Evolutionary conservation across 1,140 invertebrate species (phyloP).

Genomic region (Tetramorium parvispinum): DNA sequence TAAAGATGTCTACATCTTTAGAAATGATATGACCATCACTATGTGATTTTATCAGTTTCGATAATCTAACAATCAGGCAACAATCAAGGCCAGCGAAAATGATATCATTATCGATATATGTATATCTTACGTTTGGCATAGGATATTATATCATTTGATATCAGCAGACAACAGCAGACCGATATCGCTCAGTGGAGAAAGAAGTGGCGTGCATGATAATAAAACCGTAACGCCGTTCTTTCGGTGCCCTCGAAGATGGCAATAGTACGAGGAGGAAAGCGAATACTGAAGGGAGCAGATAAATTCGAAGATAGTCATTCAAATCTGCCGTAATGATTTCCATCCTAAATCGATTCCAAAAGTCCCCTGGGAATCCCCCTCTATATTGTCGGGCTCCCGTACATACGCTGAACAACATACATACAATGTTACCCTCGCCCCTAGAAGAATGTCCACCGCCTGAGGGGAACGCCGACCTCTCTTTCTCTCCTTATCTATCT

Average conservation of each 20-base stretch:
- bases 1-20: not conserved
- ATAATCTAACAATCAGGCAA: not conserved
- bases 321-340: constrained; percentile 86
- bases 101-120: not conserved
- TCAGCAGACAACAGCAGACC: not conserved
- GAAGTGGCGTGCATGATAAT: constrained; percentile 43
- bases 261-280: constrained; percentile 55
- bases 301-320: constrained; percentile 85
- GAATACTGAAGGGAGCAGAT: constrained; percentile 76
- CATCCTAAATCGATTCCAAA: constrained; percentile 85
- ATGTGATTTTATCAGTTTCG: constrained; percentile 1
- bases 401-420: constrained; percentile 78
- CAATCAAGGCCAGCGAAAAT: not conserved
- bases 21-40: not conserved
- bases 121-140: constrained; percentile 16
- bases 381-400: constrained; percentile 68
- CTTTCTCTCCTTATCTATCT: constrained; percentile 82
- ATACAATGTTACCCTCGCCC: constrained; percentile 77
- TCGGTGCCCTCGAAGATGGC: constrained; percentile 61
- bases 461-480: constrained; percentile 69
- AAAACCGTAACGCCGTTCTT: constrained; percentile 55
- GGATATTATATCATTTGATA: not conserved
- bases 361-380: constrained; percentile 83
- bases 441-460: constrained; percentile 73
- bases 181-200: constrained; percentile 36